These are phyloP conservation scores for Drosophila aff. DNA, from an alignment of 1,140 invertebrate genomes.

Conservation along the genomic window DNA sequence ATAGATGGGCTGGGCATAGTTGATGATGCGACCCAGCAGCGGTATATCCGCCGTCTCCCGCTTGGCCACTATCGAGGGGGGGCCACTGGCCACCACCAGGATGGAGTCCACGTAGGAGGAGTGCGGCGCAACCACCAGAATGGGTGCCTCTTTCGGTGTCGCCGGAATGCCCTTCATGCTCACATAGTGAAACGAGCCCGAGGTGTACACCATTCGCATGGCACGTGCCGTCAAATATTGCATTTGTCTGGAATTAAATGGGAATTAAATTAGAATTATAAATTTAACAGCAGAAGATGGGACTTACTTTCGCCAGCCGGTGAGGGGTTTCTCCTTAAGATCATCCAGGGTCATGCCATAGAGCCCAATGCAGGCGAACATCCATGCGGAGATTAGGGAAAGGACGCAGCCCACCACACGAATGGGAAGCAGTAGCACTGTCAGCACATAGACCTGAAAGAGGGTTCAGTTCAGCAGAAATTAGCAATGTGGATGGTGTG, in stretches of 20 bases:
- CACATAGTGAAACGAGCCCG: conserved; percentile 92
- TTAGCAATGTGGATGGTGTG: background rate
- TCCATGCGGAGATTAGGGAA: conserved; percentile 92
- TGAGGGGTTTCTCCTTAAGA: conserved; percentile 89
- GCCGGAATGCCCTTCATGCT: conserved; percentile 89
- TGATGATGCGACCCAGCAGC: conserved; percentile 96
- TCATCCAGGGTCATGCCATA: conserved; percentile 92
- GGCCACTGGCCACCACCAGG: conserved; percentile 91
- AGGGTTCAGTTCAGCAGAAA: background rate
- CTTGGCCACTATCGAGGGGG: conserved; percentile 95
- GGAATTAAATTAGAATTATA: background rate
- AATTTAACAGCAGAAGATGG: background rate
- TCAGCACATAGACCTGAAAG: conserved; percentile 92
- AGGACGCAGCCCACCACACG: conserved; percentile 90
- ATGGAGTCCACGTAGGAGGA: conserved; percentile 96
- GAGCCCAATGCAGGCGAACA: conserved; percentile 92
- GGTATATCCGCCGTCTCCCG: conserved; percentile 91
- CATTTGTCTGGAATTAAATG: conserved; percentile 43
- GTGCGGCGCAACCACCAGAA: conserved; percentile 95
- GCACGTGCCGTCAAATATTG: conserved; percentile 62
- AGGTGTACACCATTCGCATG: conserved; percentile 91
- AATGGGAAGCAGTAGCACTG: conserved; percentile 91
- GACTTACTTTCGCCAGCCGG: conserved; percentile 93
- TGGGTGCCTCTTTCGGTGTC: conserved; percentile 90
- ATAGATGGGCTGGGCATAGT: conserved; percentile 97